These are phyloP conservation scores for Caenorhabditis japonica DNA, from an alignment of 2,888 invertebrate species.

Conservation along the genomic window DNA sequence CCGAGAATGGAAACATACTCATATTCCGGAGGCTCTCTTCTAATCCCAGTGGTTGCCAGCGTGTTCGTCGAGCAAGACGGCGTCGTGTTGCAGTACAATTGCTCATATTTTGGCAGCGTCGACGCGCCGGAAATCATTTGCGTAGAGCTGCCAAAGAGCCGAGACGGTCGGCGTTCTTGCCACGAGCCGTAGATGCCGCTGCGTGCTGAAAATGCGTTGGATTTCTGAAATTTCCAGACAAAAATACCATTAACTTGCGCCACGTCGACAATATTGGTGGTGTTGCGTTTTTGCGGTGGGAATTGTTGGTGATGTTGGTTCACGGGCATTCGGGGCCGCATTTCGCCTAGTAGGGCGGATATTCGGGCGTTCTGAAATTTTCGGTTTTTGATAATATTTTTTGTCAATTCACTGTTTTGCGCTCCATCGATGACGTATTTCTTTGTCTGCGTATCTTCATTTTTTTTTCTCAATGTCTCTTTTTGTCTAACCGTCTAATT, in stretches of 20 bases:
- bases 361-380: slow-evolving; percentile 56
- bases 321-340: slow-evolving; percentile 40
- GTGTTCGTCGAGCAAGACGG: slow-evolving; percentile 30
- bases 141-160: slow-evolving; percentile 25
- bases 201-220: slow-evolving; percentile 1
- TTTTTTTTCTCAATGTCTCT: slow-evolving; percentile 1
- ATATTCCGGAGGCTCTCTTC: slow-evolving; percentile 50
- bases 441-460: neutral
- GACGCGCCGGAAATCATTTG: slow-evolving; percentile 16
- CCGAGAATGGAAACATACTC: slow-evolving; percentile 5
- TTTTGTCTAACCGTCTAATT: too few relatives aligned
- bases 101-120: slow-evolving; percentile 49
- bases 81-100: slow-evolving; percentile 41
- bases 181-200: slow-evolving; percentile 47
- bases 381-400: too few relatives aligned
- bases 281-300: slow-evolving; percentile 15
- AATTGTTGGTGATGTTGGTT: slow-evolving; percentile 10
- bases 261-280: slow-evolving; percentile 48
- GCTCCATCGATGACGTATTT: too few relatives aligned
- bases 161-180: slow-evolving; percentile 44
- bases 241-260: slow-evolving; percentile 32
- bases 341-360: slow-evolving; percentile 52
- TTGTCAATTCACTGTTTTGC: too few relatives aligned
- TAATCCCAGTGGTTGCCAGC: slow-evolving; percentile 30
- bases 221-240: neutral